Evolutionary conservation across 2,888 invertebrate species (phyloP), one percentile per base, ranked within the genome.

Genomic region (Lacanobia wlatinum): DNA sequence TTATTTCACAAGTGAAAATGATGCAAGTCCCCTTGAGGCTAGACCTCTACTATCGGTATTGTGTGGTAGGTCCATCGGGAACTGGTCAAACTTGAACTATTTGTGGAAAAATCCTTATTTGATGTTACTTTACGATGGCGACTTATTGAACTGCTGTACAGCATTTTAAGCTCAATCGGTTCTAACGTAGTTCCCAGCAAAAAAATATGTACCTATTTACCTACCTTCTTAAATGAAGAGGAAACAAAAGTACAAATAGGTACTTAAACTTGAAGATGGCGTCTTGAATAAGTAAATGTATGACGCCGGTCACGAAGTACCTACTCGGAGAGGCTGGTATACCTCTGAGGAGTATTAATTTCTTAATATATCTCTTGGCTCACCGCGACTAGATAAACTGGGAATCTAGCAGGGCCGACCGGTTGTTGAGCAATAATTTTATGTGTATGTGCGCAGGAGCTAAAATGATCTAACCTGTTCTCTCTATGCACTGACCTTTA

Each of bases 401-500:
- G 82, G 76, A 70, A 82, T 86, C 86, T 86, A 82, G 85, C 84
- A 86, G 82, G 79, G 82, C 70, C 78, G 69, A 84, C 87, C 83
- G 87, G 87, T 89, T 90, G 83, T 88, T 86, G 83, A 79, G 89
- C 88, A 89, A 89, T 84, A 60, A 73, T 80, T 75, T 65, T 76
- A 77, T 76, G 70, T 77, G 71, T 65, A 77, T 74, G 75, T 60
- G 72, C 83, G 78, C 75, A 81, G 84, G 82, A 84, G 79, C 68
- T 83, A 75, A 74, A 82, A 81, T 84, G 70, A 83, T 82, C 78
- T 81, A 88, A 89, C 86, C 87, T 80, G 88, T 88, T 90, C 76
- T 82, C 79, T 84, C 77, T 87, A 86, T 82, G 83, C 76, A 80
- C 83, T 87, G 87, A 88, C 89, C 87, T 90, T 89, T 88, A 79